Conservation (phyloP, 2,113 vertebrate genomes). For the Oncorhynchus clarkii region DNA sequence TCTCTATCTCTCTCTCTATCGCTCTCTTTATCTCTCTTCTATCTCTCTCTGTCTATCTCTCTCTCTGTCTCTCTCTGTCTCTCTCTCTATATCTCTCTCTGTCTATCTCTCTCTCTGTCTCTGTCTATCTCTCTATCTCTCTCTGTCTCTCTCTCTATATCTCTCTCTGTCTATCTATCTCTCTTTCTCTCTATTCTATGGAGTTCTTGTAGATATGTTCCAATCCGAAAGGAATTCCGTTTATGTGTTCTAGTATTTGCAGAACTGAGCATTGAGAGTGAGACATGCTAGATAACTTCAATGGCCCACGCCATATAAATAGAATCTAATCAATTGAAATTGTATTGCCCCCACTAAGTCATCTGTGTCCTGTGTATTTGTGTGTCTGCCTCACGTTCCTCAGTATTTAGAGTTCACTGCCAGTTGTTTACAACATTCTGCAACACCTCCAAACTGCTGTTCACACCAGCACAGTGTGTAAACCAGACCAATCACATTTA, state of each 20-base stretch:
- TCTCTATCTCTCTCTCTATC: no score
- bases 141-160: no score
- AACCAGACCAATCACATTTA: not conserved
- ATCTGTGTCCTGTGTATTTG: not conserved
- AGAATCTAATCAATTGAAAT: no score
- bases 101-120: no score
- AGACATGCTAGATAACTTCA: not conserved
- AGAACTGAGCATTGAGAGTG: not conserved
- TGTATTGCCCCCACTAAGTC: no score
- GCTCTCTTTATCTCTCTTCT: no score
- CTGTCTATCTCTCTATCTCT: no score
- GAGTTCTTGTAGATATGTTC: conserved; percentile 20
- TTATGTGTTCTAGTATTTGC: conserved; percentile 3
- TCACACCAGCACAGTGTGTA: not conserved
- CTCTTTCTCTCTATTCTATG: not conserved
- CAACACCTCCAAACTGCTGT: not conserved
- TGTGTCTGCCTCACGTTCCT: not conserved
- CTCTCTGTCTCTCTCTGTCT: no score
- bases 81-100: no score
- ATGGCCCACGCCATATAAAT: not conserved
- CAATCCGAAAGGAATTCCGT: not conserved
- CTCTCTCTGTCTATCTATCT: no score
- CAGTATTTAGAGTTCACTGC: not conserved
- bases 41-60: no score
- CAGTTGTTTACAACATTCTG: not conserved